phyloP scores from a whole-genome alignment of 2,888 invertebrate genomes.

The Pseudococcus longispinus region DNA sequence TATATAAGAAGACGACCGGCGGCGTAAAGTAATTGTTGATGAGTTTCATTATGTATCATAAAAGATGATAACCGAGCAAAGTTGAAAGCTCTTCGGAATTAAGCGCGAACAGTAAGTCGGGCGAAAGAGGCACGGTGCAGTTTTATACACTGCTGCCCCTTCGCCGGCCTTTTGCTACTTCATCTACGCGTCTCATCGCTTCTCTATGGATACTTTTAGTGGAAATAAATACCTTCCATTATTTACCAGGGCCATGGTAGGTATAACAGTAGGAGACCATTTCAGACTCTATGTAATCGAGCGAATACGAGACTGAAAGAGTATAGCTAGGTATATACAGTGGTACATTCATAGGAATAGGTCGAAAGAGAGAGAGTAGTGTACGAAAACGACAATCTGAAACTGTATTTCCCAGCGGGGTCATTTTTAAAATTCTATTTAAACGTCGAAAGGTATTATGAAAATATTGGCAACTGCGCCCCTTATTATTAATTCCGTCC shows the following conservation, averaged over 20 bases:
- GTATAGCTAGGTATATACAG: not conserved
- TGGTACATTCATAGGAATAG: not conserved
- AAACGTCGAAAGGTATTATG: slow-evolving; percentile 44
- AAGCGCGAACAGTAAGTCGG: not conserved
- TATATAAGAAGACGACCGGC: not conserved
- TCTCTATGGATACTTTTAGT: slow-evolving; percentile 39
- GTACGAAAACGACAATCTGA: slow-evolving; percentile 20
- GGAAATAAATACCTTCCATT: slow-evolving; percentile 44
- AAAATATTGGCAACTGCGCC: slow-evolving; percentile 45
- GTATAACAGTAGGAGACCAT: slow-evolving; percentile 20
- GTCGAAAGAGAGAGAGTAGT: not conserved
- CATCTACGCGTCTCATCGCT: slow-evolving; percentile 24
- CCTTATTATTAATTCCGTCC: slow-evolving; percentile 34
- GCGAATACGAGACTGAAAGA: not conserved
- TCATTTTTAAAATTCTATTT: slow-evolving; percentile 47
- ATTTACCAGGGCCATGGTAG: not conserved
- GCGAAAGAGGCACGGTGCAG: not conserved
- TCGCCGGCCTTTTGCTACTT: not conserved
- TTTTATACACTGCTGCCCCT: not conserved
- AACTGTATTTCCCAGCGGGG: slow-evolving; percentile 42
- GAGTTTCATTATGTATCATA: slow-evolving; percentile 44
- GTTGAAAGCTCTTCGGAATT: slow-evolving; percentile 44
- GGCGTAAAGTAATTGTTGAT: slow-evolving; percentile 41
- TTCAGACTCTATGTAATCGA: slow-evolving; percentile 9
- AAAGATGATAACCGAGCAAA: slow-evolving; percentile 34